A percentile compares a stretch with the other conserved stretches of the same genome.
phyloP scores from a whole-genome alignment of 2,797 vertebrate genomes.

The Smutsia temminckii region DNA sequence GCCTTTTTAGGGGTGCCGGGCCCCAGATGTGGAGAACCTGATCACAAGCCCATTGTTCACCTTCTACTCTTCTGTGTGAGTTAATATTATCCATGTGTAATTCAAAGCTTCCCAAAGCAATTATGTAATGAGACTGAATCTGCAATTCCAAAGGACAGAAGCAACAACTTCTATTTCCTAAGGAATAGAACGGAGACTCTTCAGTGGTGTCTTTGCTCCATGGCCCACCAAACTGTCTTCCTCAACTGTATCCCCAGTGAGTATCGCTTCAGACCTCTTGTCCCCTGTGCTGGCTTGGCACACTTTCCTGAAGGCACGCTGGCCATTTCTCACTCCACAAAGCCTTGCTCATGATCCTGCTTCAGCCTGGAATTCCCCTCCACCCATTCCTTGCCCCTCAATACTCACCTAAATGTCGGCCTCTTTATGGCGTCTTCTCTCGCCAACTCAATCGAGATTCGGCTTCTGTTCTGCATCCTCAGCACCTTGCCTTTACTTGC shows the following conservation, averaged over 20 bases:
- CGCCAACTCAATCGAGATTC: background rate
- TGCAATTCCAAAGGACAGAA: background rate
- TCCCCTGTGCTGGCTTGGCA: fast-evolving
- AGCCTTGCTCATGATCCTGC: background rate
- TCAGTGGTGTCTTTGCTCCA: background rate
- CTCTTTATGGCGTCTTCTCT: background rate
- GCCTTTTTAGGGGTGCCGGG: background rate
- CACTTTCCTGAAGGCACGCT: background rate
- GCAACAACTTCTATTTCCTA: background rate
- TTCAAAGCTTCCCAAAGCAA: background rate
- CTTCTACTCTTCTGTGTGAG: background rate
- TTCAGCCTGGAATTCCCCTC: background rate
- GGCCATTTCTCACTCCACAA: background rate
- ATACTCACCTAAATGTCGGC: background rate
- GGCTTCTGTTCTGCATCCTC: background rate
- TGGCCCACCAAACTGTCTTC: background rate
- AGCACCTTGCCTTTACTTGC: background rate
- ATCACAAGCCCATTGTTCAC: background rate
- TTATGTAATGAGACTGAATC: background rate
- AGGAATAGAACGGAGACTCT: background rate
- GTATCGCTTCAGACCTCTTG: background rate
- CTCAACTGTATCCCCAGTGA: background rate
- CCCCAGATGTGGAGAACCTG: background rate
- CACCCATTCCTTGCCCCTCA: background rate
- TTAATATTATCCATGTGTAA: background rate